A percentile compares a stretch with the other conserved stretches of the same genome.
phyloP scores from a whole-genome alignment of 2,113 vertebrate genomes.

The Anarrhichthys ocellatus region DNA sequence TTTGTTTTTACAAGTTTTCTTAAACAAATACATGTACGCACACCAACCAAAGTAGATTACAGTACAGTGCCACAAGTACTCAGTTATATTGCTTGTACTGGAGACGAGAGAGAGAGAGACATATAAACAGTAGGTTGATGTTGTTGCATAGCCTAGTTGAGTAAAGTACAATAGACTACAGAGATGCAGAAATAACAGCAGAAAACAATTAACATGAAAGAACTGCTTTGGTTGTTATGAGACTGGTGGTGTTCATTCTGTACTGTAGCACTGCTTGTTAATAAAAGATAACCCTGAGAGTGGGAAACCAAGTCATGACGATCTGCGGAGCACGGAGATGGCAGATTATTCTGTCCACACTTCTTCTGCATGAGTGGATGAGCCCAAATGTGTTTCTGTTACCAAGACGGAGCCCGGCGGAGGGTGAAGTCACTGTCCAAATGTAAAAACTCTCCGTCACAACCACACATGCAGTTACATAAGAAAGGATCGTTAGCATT shows the following conservation, averaged over 20 bases:
- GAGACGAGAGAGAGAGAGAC: constrained; percentile 47
- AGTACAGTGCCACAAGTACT: constrained; percentile 76
- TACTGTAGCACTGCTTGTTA: constrained; percentile 50
- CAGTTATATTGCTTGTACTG: constrained; percentile 80
- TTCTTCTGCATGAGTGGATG: constrained; percentile 26
- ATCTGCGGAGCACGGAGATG: neutral
- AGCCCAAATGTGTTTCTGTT: constrained; percentile 19
- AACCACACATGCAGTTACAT: constrained; percentile 5
- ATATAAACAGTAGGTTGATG: constrained; percentile 73
- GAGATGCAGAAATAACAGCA: constrained; percentile 48
- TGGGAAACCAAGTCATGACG: constrained; percentile 45
- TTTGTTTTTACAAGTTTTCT: constrained; percentile 41
- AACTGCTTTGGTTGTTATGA: constrained; percentile 72
- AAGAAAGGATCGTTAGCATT: neutral
- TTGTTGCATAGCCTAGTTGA: constrained; percentile 84
- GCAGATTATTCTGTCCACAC: neutral
- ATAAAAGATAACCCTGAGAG: constrained; percentile 74
- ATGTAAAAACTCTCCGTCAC: neutral
- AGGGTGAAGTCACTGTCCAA: constrained; percentile 1
- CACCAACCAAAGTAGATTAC: constrained; percentile 66
- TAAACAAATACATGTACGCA: constrained; percentile 61
- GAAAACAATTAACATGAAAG: constrained; percentile 8
- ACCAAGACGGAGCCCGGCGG: constrained; percentile 6
- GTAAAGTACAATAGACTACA: constrained; percentile 66
- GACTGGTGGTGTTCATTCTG: constrained; percentile 29